Evolutionary conservation across 2,797 vertebrate genomes (phyloP).

Genomic region (Mus minutoides): DNA sequence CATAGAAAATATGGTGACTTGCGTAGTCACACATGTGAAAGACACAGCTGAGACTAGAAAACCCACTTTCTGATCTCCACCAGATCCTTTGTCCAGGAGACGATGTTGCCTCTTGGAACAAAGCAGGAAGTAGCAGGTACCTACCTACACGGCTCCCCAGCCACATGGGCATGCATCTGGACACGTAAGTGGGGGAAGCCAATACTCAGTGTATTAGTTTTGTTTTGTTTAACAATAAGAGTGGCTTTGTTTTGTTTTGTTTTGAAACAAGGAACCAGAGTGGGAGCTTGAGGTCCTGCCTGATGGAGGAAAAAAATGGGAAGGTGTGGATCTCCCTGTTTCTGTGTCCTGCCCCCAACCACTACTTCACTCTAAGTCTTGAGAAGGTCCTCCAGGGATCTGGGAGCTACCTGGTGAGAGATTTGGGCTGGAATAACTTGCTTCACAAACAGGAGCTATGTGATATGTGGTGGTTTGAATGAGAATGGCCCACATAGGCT

Average conservation of each 20-base stretch:
- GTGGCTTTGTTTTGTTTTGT: background rate
- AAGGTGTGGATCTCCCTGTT: background rate
- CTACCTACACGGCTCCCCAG: fast-evolving
- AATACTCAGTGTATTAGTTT: background rate
- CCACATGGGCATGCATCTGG: fast-evolving
- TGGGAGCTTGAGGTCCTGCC: background rate
- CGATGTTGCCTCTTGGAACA: background rate
- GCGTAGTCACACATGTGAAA: background rate
- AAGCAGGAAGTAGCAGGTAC: background rate
- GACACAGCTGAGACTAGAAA: background rate
- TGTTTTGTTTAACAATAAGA: background rate
- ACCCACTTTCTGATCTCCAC: background rate
- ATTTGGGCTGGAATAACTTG: background rate
- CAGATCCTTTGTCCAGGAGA: background rate
- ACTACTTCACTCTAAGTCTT: background rate
- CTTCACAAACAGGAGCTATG: background rate
- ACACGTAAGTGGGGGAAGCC: background rate
- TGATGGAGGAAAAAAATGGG: background rate
- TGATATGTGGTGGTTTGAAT: background rate
- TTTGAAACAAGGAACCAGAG: background rate
- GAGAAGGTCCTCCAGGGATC: background rate
- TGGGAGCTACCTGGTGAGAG: fast-evolving
- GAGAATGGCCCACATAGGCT: background rate
- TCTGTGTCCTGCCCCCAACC: background rate
- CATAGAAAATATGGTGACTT: background rate